phyloP scores from a whole-genome alignment of 2,888 invertebrate species.

The Mycalesis mineus region DNA sequence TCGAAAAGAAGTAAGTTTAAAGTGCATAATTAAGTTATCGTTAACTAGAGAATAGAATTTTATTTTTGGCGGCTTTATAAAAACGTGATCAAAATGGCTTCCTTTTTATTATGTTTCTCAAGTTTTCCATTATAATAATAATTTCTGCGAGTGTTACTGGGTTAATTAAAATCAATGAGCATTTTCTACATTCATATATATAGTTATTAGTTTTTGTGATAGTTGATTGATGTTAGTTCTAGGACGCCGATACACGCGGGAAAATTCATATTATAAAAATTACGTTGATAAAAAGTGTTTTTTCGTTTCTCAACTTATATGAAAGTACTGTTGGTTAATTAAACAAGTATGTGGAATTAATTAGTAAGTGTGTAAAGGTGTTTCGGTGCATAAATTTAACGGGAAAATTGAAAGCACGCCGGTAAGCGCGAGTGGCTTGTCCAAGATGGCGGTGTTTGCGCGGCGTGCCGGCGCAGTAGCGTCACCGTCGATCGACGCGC shows the following conservation, averaged over 20 bases:
- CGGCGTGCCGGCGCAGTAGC: constrained; percentile 68
- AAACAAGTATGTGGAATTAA: constrained; percentile 7
- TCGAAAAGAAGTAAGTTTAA: constrained; percentile 82
- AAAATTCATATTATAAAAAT: constrained; percentile 42
- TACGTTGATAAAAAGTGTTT: neutral
- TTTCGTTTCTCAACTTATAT: neutral
- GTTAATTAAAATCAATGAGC: neutral
- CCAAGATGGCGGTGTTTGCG: constrained; percentile 73
- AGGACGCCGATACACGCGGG: constrained; percentile 67
- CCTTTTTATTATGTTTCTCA: constrained; percentile 39
- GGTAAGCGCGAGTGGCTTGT: constrained; percentile 53
- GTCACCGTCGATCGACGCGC: constrained; percentile 66
- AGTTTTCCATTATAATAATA: neutral
- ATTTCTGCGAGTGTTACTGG: constrained; percentile 7
- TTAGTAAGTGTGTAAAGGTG: constrained; percentile 13
- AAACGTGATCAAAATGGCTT: constrained; percentile 80
- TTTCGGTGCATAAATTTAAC: constrained; percentile 27
- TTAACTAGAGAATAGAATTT: constrained; percentile 33
- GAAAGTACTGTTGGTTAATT: constrained; percentile 3
- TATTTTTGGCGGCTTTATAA: constrained; percentile 67
- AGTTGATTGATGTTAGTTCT: constrained; percentile 46
- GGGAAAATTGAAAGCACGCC: constrained; percentile 57
- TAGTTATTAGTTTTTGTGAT: constrained; percentile 38
- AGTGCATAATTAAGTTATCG: constrained; percentile 32
- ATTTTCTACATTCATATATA: constrained; percentile 10